phyloP scores from a whole-genome alignment of 2,113 vertebrate genomes.

The Vulpes vulpes region DNA sequence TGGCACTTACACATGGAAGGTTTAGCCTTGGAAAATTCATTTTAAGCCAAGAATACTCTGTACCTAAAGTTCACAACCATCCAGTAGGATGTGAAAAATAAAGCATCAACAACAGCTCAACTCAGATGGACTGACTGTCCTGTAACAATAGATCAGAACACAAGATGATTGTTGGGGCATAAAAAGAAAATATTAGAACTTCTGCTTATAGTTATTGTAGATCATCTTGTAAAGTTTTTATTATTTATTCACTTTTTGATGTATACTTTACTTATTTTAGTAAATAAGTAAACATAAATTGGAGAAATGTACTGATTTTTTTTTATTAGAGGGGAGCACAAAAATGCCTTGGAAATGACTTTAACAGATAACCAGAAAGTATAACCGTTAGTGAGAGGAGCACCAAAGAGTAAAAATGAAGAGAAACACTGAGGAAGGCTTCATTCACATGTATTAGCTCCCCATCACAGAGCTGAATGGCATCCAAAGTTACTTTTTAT shows the following conservation, averaged over 20 bases:
- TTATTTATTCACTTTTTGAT: background rate
- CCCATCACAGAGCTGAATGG: background rate
- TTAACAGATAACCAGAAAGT: background rate
- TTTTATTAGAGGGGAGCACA: background rate
- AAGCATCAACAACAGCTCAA: background rate
- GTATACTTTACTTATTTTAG: background rate
- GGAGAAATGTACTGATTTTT: background rate
- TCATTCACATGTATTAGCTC: too few relatives aligned
- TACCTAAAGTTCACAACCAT: background rate
- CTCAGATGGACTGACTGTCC: background rate
- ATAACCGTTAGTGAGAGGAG: background rate
- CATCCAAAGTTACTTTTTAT: background rate
- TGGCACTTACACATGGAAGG: background rate
- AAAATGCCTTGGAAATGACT: background rate
- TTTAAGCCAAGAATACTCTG: background rate
- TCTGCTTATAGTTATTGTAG: background rate
- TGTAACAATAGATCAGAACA: background rate
- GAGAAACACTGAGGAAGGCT: background rate
- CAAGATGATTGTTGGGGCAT: fast-evolving
- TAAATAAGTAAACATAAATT: background rate
- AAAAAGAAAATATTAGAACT: background rate
- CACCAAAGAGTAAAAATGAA: background rate
- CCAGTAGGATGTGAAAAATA: background rate
- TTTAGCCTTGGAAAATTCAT: background rate
- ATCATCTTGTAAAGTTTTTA: background rate